phyloP scores from a whole-genome alignment of 1,140 invertebrate species.

The Caenorhabditis elegans region DNA sequence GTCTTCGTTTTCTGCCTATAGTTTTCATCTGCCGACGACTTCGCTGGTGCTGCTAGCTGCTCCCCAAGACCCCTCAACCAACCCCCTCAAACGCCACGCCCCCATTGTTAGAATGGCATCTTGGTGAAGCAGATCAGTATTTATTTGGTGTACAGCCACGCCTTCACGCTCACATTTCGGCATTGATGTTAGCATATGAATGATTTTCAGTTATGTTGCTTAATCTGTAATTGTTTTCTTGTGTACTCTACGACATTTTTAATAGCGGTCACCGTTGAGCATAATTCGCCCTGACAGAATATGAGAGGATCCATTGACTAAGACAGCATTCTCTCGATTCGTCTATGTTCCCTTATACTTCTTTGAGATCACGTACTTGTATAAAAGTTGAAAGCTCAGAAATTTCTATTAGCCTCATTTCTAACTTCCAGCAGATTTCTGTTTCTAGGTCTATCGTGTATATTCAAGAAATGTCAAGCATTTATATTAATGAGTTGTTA shows the following conservation, averaged over 20 bases:
- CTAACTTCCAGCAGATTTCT: too few relatives aligned
- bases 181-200: neutral
- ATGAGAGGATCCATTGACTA: neutral
- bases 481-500: neutral
- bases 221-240: neutral
- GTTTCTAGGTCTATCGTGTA: too few relatives aligned
- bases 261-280: neutral
- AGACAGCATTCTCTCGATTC: neutral
- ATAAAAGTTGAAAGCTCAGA: neutral
- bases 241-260: neutral
- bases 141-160: constrained; percentile 3
- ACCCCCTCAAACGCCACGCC: neutral
- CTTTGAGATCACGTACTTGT: neutral
- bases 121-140: constrained; percentile 11
- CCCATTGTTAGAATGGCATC: constrained; percentile 2
- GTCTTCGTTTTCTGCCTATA: neutral
- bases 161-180: neutral
- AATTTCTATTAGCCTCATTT: neutral
- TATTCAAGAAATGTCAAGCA: neutral
- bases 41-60: neutral
- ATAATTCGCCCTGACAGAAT: neutral
- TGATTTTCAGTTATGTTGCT: neutral
- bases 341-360: neutral
- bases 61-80: neutral
- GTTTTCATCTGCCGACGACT: constrained; percentile 1